Base-by-base conservation (phyloP, 2,888 invertebrate species). In the Drosophila buzzatii region DNA sequence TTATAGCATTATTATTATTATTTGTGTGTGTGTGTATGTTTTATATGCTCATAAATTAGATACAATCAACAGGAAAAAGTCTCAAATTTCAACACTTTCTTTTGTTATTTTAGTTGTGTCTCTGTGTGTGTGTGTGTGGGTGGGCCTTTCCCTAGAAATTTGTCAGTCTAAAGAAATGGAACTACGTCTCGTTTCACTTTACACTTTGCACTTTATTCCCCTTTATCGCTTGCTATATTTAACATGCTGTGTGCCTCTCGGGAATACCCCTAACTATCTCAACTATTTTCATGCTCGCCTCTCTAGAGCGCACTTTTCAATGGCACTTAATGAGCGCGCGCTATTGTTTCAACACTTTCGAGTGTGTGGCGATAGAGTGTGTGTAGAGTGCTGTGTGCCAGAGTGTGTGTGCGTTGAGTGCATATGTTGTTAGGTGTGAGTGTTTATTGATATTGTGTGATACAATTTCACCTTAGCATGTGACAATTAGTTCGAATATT, bases 401-500 rank as follows among this genome's bases (percentile, higher is more conserved):
- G 56, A 39, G 37, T 57, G 69, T 68, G 56, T 63, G 49, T 68
- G 56, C 61, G 49, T 51, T 33, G 63, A 64, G 63, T 62, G 55
- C 39, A 41, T 55, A n/a, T 63, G 49, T 47, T 61, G 27, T 47
- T 49, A 16, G 47, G 47, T 49, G n/a, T 33, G 49, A 18, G 49
- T 20, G 35, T 20, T 63, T 65, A 73, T 67, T 71, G 55, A 74
- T 67, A 70, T 71, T 58, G 52, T 70, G 61, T 55, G 60, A 58
- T 33, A 44, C 79, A 66, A 69, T 44, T 70, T 73, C 39, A 76
- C 73, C 73, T 66, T 42, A 52, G 18, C 31, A 31, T 66, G 70
- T 68, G 77, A 55, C 73, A 85, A 89, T 89, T 89, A 82, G 79
- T 80, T 68, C 69, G 73, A 85, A 75, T 74, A 76, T 87, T 85